Evolutionary conservation across 2,797 vertebrate species (phyloP), one percentile per base, ranked within the genome.

Genomic region (Pangasius larnaudii): DNA sequence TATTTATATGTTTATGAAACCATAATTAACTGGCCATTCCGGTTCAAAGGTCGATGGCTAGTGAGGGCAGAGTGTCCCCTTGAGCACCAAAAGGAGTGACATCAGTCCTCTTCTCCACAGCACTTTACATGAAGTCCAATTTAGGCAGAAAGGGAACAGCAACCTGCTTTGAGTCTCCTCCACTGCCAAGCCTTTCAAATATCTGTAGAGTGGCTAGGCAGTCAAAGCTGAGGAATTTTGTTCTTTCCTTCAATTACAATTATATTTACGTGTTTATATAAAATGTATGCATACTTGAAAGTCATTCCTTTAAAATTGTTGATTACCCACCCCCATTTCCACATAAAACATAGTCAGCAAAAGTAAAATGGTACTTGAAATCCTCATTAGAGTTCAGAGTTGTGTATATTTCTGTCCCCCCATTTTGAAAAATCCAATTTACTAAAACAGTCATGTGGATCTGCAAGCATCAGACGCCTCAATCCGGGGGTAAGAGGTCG

Each of bases 21-120:
- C 95, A 94, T 95, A 95, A 96, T 96, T 95, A 96, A 98, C 97
- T 97, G 97, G 97, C 97, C 96, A 94, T 96, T 97, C 95, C 95
- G 95, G 95, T 96, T 96, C 94, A 97, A 97, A 95, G 95, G 95
- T 96, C 94, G 94, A 94, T 94, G 97, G 96, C 97, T 96, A 96
- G 95, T 95, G 94, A 96, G 97, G 97, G 97, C 96, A 94, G 96
- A 95, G 93, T 94, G 96, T 97, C 95, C 96, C 96, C 85, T 96
- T 90, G 95, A 98, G 98, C 98, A 97, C 96, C 96, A 93, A 96
- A 96, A 95, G 95, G 95, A 93, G 86, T 91, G 91, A 95, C 94
- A 95, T 94, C 94, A 77, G 87, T 92, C 90, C 90, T 87, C 91
- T 88, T 92, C 90, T 91, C 84, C 89, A 90, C 91, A 91, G 89